Evolutionary conservation across 2,113 vertebrate species (phyloP), one percentile per base, ranked within the genome.

Genomic region (Perognathus longimembris): DNA sequence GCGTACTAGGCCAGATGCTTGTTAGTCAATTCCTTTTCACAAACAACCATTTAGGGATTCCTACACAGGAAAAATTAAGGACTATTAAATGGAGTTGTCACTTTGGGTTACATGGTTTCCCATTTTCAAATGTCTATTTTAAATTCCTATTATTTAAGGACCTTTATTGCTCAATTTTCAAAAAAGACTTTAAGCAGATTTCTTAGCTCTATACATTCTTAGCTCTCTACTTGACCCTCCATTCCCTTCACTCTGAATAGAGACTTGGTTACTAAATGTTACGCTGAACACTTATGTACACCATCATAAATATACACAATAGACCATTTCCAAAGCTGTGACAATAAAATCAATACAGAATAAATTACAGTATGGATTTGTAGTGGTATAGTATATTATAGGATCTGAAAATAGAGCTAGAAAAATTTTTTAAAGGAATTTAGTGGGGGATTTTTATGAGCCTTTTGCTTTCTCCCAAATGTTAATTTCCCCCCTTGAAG

Each of bases 21-120:
- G 88, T 24, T 64, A 92, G 78, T 81, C 80, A 87, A 93, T 96
- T 97, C 89, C 34, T 87, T 96, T 36, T 94, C 80, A 95, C 82
- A 97, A 91, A 96, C 71, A 78, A 94, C 69, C 63, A 69, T 50
- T 94, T 85, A 92, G 71, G 30, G 81, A 85, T 91, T 96, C 85
- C 50, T 50, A 45, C 26, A 82, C 0, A 89, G 6, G 57, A 30
- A 96, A 96, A 95, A 88, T 40, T 45, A 32, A 75, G 88, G 59
- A 81, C 71, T 95, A 67, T 92, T n/a, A 81, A 93, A 89, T 42
- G 86, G 70, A 96, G 59, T 73, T 85, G 90, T 24, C 0, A 0
- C 12, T 85, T 94, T 3, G 0, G 21, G 59, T 79, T 87, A 64
- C 70, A 70, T 3, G 21, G 5, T 2, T 90, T 96, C 95, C 86